Evolutionary conservation across 2,888 invertebrate species (phyloP).

Genomic region (Drosophila sordidula): DNA sequence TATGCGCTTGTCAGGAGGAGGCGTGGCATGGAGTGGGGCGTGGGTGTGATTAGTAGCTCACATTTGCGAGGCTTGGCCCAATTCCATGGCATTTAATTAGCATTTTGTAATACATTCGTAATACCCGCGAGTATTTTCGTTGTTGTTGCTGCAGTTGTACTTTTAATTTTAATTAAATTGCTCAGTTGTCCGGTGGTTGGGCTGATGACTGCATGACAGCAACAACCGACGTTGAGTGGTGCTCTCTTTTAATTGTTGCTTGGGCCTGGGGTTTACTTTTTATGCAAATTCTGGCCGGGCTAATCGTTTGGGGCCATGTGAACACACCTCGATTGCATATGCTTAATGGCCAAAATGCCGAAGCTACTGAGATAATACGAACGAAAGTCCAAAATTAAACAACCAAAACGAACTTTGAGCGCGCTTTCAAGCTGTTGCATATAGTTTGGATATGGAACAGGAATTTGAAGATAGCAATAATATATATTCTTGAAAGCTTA

Average conservation of each 20-base stretch:
- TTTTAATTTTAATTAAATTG: constrained; percentile 78
- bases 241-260: constrained; percentile 14
- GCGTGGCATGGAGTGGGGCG: constrained; percentile 3
- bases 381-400: neutral
- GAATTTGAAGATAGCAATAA: neutral
- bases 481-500: too few relatives aligned
- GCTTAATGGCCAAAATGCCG: neutral
- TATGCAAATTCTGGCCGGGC: constrained; percentile 44
- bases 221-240: constrained; percentile 8
- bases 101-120: constrained; percentile 77
- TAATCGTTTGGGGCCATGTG: constrained; percentile 47
- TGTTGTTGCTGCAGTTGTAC: constrained; percentile 39
- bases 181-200: constrained; percentile 48
- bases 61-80: constrained; percentile 71
- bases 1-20: neutral
- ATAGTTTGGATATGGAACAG: neutral
- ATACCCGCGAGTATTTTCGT: constrained; percentile 67
- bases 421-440: neutral
- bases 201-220: constrained; percentile 36
- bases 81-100: constrained; percentile 73
- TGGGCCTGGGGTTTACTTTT: constrained; percentile 12
- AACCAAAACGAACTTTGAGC: neutral
- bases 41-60: constrained; percentile 66
- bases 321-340: constrained; percentile 37
- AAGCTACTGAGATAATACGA: neutral